Evolutionary conservation across 1,140 invertebrate genomes (phyloP).

Genomic region (Pentalonia nigronervosa): DNA sequence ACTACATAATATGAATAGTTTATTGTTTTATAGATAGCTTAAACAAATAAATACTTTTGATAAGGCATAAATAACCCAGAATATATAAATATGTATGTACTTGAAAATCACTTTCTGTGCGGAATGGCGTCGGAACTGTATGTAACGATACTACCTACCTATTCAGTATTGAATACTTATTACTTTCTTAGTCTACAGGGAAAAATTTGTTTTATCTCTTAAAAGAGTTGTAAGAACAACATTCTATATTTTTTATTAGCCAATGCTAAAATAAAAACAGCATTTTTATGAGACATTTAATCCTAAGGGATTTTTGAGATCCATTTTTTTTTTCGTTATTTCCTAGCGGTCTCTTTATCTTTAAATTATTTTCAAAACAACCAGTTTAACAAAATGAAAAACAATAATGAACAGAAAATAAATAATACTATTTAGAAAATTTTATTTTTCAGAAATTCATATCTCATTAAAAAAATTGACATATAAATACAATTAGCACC

Average conservation of each 20-base stretch:
- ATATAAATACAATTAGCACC: too few species aligned
- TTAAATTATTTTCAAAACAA: not conserved
- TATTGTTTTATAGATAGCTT: not conserved
- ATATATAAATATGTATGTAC: not conserved
- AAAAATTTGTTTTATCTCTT: slow-evolving; percentile 2
- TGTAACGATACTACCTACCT: not conserved
- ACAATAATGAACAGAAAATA: not conserved
- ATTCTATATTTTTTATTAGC: not conserved
- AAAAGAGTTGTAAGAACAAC: not conserved
- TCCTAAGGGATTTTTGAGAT: not conserved
- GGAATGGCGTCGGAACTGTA: not conserved
- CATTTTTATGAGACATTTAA: slow-evolving; percentile 20
- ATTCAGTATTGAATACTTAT: not conserved
- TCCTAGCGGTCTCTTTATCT: not conserved
- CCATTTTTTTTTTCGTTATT: not conserved
- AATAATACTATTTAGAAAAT: not conserved
- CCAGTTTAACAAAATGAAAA: not conserved
- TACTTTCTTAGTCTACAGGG: not conserved
- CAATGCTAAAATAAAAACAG: not conserved
- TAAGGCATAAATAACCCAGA: not conserved
- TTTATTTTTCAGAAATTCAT: not conserved
- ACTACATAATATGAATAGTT: slow-evolving; percentile 15
- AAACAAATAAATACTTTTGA: not conserved
- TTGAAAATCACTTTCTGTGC: not conserved
- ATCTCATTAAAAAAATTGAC: not conserved